Conservation (phyloP, 1,140 invertebrate species). For the Nomia melanderi region DNA sequence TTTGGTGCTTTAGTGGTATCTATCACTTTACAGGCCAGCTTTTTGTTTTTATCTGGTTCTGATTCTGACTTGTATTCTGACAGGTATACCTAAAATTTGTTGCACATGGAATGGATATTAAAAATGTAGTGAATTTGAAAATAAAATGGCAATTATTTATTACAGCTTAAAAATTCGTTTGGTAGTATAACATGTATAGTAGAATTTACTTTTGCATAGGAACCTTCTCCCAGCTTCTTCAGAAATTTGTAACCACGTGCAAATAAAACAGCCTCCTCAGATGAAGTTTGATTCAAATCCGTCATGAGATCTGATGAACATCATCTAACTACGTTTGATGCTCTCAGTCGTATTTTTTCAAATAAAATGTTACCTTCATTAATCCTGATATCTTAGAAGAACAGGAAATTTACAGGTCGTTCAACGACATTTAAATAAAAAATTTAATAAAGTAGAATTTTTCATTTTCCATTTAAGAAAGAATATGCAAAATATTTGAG, state of each 20-base stretch:
- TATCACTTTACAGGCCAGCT: conserved; percentile 88
- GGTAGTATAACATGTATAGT: too few relatives aligned
- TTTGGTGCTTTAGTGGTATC: conserved; percentile 86
- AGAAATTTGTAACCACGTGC: conserved; percentile 83
- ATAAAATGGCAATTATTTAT: too few relatives aligned
- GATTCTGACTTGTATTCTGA: conserved; percentile 81
- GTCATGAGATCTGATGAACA: conserved; percentile 52
- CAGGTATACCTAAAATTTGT: conserved; percentile 82
- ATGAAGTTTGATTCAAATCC: conserved; percentile 69
- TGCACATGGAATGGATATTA: too few relatives aligned
- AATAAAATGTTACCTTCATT: not conserved
- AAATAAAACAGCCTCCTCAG: conserved; percentile 82
- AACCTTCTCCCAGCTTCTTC: conserved; percentile 85
- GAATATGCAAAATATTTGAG: too few relatives aligned
- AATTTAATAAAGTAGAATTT: not conserved
- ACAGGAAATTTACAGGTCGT: not conserved
- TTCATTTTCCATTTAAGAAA: not conserved
- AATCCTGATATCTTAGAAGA: too few relatives aligned
- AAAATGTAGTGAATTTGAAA: too few relatives aligned
- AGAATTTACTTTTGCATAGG: conserved; percentile 83
- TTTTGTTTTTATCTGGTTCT: conserved; percentile 68
- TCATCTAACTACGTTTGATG: conserved; percentile 43
- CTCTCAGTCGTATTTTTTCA: not conserved
- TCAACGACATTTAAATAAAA: not conserved
- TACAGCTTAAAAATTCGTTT: too few relatives aligned